Percentiles rank a stretch among this genome's conserved stretches.
phyloP scores from a whole-genome alignment of 2,797 vertebrate species.

The Lacerta bilineata region DNA sequence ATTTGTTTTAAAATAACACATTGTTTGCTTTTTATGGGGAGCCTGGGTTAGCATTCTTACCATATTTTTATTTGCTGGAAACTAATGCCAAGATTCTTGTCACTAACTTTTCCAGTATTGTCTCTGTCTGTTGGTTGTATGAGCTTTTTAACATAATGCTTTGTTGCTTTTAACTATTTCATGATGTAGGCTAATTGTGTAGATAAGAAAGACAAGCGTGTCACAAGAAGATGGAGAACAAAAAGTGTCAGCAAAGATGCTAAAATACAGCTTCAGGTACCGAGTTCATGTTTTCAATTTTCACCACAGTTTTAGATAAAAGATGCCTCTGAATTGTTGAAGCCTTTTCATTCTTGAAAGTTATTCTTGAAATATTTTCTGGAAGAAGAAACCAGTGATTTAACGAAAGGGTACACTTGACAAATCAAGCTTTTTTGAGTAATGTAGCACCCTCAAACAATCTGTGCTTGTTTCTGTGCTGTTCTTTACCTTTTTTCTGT shows the following conservation, averaged over 20 bases:
- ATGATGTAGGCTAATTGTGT: constrained; percentile 96
- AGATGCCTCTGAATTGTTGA: background rate
- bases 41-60: constrained; percentile 30
- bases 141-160: constrained; percentile 81
- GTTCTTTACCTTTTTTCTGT: background rate
- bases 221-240: constrained; percentile 99
- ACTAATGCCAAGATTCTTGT: constrained; percentile 63
- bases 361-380: constrained; percentile 34
- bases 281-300: constrained; percentile 66
- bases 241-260: constrained; percentile 99
- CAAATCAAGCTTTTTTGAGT: background rate
- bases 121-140: constrained; percentile 79
- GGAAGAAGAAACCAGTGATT: background rate
- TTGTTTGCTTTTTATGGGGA: constrained; percentile 6
- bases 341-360: constrained; percentile 21
- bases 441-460: constrained; percentile 31
- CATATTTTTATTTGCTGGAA: constrained; percentile 51
- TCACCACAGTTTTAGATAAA: constrained; percentile 44
- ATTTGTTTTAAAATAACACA: constrained; percentile 22
- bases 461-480: constrained; percentile 28
- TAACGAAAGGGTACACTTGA: constrained; percentile 24
- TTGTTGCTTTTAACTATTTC: constrained; percentile 86
- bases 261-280: constrained; percentile 99
- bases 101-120: constrained; percentile 77
- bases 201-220: constrained; percentile 99